Base-by-base conservation (phyloP, 2,888 invertebrate species). In the Hypena proboscidalis region DNA sequence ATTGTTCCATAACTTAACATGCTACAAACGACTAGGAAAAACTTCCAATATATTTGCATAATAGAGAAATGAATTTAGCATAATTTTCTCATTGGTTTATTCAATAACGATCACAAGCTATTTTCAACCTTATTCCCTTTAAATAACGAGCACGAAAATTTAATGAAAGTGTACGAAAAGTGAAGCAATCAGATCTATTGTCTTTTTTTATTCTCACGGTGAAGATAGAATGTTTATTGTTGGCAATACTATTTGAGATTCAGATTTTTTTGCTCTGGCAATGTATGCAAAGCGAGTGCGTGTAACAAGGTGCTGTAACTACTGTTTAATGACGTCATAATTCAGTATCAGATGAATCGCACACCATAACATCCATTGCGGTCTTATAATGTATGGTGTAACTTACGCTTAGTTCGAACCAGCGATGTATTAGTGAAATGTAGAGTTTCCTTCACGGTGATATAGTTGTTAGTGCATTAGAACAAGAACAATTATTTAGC, bases 11-110 rank as follows among this genome's bases (percentile, higher is more conserved):
- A 58, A 27, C 38, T 9, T 11, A 43, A 39, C 40, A 52, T 27
- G 44, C 26, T 19, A 33, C 30, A 15, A 30, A 27, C 31, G 38
- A 48, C 33, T 33, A 25, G 19, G 45, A 39, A 55, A 62, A 59
- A 57, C 36, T 41, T 30, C 37, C 46, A 42, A 58, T 52, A 48
- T 7, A 57, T 69, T 68, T 65, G 57, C 66, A 66, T 66, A 62
- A 61, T 51, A 55, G 67, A 61, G 65, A 72, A 70, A 74, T 60
- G 58, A 46, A 43, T 67, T 74, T 70, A 58, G 54, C 71, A 74
- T 74, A 70, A 56, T 50, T 59, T 64, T 63, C 66, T 54, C 65
- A 58, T 66, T 64, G 43, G 38, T 32, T 47, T 37, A 45, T 21
- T 31, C 35, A 40, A 46, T 43, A 26, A 21, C 20, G 29, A 34